A percentile compares a stretch with the other conserved stretches of the same genome.
Conservation (phyloP, 1,140 invertebrate genomes). For the Ostrea denselamellosa region DNA sequence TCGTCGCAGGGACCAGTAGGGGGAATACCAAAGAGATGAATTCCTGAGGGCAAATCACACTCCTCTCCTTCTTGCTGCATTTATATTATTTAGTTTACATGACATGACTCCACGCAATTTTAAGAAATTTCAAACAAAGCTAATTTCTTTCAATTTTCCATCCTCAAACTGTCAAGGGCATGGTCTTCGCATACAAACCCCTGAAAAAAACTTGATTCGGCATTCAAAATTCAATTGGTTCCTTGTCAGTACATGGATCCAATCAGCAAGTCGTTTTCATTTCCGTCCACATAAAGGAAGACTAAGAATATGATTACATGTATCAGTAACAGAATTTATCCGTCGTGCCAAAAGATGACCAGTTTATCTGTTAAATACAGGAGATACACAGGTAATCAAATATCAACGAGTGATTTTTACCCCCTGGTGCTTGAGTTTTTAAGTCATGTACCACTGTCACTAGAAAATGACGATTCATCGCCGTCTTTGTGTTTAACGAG, state of each 20-base stretch:
- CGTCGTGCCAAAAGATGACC: too few relatives aligned
- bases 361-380: too few relatives aligned
- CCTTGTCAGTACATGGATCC: neutral
- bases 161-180: neutral
- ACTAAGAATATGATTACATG: too few relatives aligned
- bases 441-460: too few relatives aligned
- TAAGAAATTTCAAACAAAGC: neutral
- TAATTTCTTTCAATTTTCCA: neutral
- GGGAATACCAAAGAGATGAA: slow-evolving; percentile 44
- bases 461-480: too few relatives aligned
- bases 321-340: too few relatives aligned
- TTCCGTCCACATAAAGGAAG: too few relatives aligned
- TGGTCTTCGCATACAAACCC: neutral
- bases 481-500: too few relatives aligned
- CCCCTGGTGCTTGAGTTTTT: too few relatives aligned
- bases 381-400: too few relatives aligned
- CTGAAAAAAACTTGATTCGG: neutral
- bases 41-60: slow-evolving; percentile 43
- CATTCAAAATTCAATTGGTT: neutral
- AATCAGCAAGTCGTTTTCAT: too few relatives aligned
- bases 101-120: neutral
- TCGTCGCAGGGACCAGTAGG: slow-evolving; percentile 51
- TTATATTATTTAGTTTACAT: neutral
- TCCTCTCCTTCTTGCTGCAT: slow-evolving; percentile 58
- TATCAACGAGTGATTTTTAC: too few relatives aligned